Base-by-base conservation (phyloP, 2,797 vertebrate genomes). In the Acanthopagrus latus region DNA sequence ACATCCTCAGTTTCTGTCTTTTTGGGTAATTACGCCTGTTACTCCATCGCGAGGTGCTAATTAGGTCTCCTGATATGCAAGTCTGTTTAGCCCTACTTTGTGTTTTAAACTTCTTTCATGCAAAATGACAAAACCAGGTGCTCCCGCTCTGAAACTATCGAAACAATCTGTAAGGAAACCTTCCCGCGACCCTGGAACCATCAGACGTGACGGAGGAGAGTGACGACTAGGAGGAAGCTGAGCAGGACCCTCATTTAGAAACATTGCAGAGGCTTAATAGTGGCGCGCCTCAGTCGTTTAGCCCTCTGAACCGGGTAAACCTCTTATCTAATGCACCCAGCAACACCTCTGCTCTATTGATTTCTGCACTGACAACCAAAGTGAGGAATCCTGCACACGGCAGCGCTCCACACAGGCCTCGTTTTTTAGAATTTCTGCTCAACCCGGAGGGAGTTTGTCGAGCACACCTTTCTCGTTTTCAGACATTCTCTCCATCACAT, bases 311-410 rank as follows among this genome's bases (percentile, higher is more conserved):
- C 33, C 16, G 0, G 18, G 43, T 25, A 25, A 50, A 81, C 8
- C 50, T 84, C 82, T 86, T 84, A 85, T 91, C 85, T 81, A 68
- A 83, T 3, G 23, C 72, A 43, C 41, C 41, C 85, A 83, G 78
- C n/a, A 54, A 75, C 72, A 67, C 73, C 65, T 76, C 67, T 58
- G 74, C 71, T 80, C 77, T 62, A 72, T 67, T 78, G 66, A 86
- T 83, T 67, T 44, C 68, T 44, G 41, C 71, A 50, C 52, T 27
- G 64, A 68, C 80, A n/a, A 25, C 76, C n/a, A 33, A 33, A 66
- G 68, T 18, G 46, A 74, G 25, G 83, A 68, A 58, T 69, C 71
- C 25, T 64, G 50, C 44, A 46, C 41, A 56, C 27, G 3, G 59
- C 41, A 33, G 38, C 23, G 67, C 51, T 64, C 23, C 56, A 68